phyloP scores from a whole-genome alignment of 2,888 invertebrate species.

The Salpingus planirostris region DNA sequence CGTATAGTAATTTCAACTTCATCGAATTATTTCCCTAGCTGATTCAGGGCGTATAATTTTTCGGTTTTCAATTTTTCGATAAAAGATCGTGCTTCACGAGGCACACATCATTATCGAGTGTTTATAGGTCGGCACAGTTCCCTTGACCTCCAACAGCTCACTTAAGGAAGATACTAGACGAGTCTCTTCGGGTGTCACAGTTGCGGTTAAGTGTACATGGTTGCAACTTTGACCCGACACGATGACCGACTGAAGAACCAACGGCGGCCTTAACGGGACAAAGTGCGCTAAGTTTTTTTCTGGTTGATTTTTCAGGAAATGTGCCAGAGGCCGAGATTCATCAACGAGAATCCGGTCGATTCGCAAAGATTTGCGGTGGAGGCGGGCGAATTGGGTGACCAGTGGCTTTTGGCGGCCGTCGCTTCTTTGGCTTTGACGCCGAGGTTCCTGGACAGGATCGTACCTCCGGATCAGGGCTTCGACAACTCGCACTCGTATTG shows the following conservation, averaged over 20 bases:
- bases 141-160: too few relatives aligned
- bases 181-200: too few relatives aligned
- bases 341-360: conserved; percentile 36
- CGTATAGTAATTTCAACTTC: too few relatives aligned
- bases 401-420: conserved; percentile 54
- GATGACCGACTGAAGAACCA: conserved; percentile 14
- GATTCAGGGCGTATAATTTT: too few relatives aligned
- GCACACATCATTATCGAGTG: too few relatives aligned
- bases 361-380: conserved; percentile 45
- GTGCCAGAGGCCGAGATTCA: conserved; percentile 55
- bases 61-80: too few relatives aligned
- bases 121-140: too few relatives aligned
- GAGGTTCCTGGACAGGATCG: conserved; percentile 56
- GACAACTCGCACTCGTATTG: conserved; percentile 49
- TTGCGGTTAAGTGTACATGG: too few relatives aligned
- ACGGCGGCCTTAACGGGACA: not conserved
- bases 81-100: too few relatives aligned
- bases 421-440: conserved; percentile 59
- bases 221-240: conserved; percentile 19
- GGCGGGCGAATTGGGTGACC: conserved; percentile 50
- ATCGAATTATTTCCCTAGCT: too few relatives aligned
- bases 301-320: conserved; percentile 46
- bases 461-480: conserved; percentile 58
- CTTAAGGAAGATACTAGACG: too few relatives aligned
- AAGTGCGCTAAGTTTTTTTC: too few relatives aligned